These are phyloP conservation scores for Tiliacea citrago DNA, from an alignment of 2,888 invertebrate species.

Conservation along the genomic window DNA sequence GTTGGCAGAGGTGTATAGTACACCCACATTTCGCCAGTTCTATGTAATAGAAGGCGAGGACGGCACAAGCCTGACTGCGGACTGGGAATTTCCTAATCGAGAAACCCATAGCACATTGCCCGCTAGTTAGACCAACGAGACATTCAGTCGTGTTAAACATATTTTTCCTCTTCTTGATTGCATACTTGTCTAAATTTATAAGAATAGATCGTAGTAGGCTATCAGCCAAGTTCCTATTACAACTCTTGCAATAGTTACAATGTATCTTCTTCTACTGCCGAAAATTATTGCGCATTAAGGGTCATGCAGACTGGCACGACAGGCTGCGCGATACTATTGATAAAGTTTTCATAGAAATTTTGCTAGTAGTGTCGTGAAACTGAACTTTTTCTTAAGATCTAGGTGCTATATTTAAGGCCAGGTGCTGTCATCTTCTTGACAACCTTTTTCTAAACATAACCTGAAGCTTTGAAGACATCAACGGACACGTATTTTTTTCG, in stretches of 20 bases:
- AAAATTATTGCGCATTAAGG: neutral
- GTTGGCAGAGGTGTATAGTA: neutral
- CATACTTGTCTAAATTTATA: conserved; percentile 11
- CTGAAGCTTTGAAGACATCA: no score
- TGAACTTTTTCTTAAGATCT: no score
- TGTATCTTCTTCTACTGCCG: conserved; percentile 11
- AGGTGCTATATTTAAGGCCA: no score
- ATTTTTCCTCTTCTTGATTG: conserved; percentile 7
- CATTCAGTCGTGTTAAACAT: neutral
- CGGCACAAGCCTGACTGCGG: neutral
- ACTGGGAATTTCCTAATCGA: neutral
- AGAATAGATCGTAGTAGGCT: conserved; percentile 38
- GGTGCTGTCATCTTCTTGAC: no score
- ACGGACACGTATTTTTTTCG: neutral
- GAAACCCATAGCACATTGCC: neutral
- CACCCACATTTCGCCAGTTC: neutral
- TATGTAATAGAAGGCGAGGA: no score
- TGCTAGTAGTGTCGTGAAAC: no score
- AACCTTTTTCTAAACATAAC: no score
- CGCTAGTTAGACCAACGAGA: neutral
- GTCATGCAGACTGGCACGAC: no score
- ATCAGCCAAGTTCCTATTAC: conserved; percentile 44
- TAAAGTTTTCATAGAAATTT: no score
- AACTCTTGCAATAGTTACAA: conserved; percentile 44
- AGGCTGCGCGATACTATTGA: no score